phyloP scores from a whole-genome alignment of 2,888 invertebrate genomes.

The Allophyes oxyacanthae region DNA sequence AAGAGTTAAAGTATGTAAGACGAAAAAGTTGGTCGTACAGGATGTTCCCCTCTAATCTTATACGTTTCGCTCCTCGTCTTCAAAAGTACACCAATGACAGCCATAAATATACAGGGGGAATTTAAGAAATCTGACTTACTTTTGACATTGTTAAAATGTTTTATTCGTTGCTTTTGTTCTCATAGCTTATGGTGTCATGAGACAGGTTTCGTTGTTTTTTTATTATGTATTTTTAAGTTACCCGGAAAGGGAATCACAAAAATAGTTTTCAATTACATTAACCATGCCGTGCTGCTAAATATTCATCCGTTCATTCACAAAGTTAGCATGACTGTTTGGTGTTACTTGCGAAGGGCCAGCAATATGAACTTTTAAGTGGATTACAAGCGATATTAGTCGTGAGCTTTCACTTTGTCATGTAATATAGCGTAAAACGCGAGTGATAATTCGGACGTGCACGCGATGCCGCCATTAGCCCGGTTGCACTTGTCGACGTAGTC shows the following conservation, averaged over 20 bases:
- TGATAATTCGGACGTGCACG: conserved; percentile 78
- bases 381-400: conserved; percentile 76
- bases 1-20: conserved; percentile 12
- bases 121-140: conserved; percentile 11
- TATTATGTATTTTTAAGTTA: conserved; percentile 2
- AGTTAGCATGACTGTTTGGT: conserved; percentile 57
- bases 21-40: conserved; percentile 9
- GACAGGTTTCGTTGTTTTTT: too few species aligned
- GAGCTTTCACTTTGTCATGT: conserved; percentile 74
- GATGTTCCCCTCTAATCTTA: conserved; percentile 15
- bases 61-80: conserved; percentile 32
- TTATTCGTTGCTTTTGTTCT: too few species aligned
- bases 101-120: conserved; percentile 15
- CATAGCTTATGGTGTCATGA: neutral
- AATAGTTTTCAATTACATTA: conserved; percentile 53
- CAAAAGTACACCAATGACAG: conserved; percentile 38
- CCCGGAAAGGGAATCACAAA: conserved; percentile 13
- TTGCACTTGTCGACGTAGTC: conserved; percentile 63
- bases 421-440: conserved; percentile 71
- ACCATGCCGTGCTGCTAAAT: conserved; percentile 41
- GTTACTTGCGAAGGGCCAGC: conserved; percentile 46
- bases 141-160: conserved; percentile 9
- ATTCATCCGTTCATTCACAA: conserved; percentile 54
- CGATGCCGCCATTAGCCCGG: conserved; percentile 71
- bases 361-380: conserved; percentile 78